Conservation (phyloP, 2,113 vertebrate genomes). For the Eclectus roratus region DNA sequence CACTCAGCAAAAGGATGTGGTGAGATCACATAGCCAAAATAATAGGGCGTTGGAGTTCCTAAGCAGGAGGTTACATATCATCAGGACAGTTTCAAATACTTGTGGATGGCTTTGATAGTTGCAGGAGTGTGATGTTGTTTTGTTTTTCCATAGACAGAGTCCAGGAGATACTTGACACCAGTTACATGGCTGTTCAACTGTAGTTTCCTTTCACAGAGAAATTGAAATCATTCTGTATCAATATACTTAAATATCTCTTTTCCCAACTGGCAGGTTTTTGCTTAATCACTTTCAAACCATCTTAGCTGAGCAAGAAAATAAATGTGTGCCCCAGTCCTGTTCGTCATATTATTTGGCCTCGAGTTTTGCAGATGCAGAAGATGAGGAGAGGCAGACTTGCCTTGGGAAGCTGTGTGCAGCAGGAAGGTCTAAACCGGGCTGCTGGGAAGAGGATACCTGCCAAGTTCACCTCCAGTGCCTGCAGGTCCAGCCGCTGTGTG, state of each 20-base stretch:
- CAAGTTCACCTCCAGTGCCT: neutral
- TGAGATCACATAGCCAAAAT: neutral
- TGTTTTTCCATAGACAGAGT: neutral
- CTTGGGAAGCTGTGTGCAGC: neutral
- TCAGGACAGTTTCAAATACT: neutral
- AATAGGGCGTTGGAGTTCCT: neutral
- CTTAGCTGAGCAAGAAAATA: neutral
- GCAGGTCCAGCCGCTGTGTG: neutral
- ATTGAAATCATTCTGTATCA: neutral
- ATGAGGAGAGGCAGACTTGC: neutral
- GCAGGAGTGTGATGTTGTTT: neutral
- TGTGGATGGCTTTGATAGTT: neutral
- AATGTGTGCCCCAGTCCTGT: neutral
- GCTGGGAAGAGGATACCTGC: neutral
- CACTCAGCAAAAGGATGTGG: slow-evolving; percentile 19
- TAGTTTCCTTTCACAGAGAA: neutral
- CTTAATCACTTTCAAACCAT: neutral
- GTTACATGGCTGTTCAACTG: neutral
- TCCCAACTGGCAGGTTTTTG: neutral
- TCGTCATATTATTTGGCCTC: neutral
- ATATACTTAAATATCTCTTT: neutral
- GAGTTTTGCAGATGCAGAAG: fast-evolving
- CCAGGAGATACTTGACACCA: neutral
- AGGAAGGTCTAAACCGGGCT: neutral
- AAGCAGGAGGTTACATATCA: neutral